Evolutionary conservation across 2,797 vertebrate species (phyloP).

Genomic region (Pangasius djambal): DNA sequence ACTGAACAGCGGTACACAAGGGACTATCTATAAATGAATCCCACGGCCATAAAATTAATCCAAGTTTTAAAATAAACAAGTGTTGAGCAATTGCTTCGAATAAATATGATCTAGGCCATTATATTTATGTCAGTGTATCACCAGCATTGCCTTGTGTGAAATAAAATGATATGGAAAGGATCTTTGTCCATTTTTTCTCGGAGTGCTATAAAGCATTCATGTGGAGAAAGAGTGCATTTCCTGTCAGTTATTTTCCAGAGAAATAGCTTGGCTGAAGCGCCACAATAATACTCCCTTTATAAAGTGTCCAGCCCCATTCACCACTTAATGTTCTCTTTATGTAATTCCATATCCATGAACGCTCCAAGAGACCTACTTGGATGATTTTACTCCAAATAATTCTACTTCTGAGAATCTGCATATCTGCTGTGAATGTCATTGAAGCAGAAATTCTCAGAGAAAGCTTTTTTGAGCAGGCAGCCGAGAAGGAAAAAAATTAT

Average conservation of each 20-base stretch:
- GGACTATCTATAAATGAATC: neutral
- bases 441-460: constrained; percentile 11
- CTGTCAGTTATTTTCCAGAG: constrained; percentile 50
- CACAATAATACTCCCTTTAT: constrained; percentile 54
- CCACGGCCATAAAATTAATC: neutral
- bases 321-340: constrained; percentile 32
- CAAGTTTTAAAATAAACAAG: neutral
- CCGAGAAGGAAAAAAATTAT: constrained; percentile 28
- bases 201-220: constrained; percentile 58
- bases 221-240: constrained; percentile 64
- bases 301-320: constrained; percentile 44
- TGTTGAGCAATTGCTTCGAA: neutral
- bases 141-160: neutral
- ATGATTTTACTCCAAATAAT: constrained; percentile 38
- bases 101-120: constrained; percentile 15
- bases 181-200: neutral
- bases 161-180: neutral
- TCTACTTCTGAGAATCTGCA: constrained; percentile 46
- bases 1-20: constrained; percentile 1
- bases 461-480: constrained; percentile 46
- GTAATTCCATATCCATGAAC: constrained; percentile 42
- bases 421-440: constrained; percentile 31
- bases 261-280: constrained; percentile 45
- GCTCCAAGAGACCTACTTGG: constrained; percentile 17
- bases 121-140: constrained; percentile 14